A percentile compares a stretch with the other conserved stretches of the same genome.
phyloP scores from a whole-genome alignment of 2,113 vertebrate genomes.

The Pelmatolapia mariae region DNA sequence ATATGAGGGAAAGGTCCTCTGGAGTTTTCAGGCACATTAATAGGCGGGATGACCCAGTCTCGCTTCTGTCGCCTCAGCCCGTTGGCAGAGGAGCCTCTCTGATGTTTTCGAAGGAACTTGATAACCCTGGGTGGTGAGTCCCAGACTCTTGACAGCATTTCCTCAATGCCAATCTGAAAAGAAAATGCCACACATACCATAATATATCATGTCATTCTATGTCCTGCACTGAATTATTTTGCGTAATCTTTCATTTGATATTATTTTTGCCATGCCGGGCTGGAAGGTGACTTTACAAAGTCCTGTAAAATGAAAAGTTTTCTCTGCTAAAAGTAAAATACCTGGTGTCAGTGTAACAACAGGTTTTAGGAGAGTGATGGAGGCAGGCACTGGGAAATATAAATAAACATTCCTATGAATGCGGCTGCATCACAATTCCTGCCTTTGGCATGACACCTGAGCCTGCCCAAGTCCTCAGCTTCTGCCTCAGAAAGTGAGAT shows the following conservation, averaged over 20 bases:
- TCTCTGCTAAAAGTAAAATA: constrained; percentile 12
- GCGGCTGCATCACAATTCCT: neutral
- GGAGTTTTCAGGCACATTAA: constrained; percentile 97
- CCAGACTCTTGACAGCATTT: constrained; percentile 65
- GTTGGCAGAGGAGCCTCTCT: constrained; percentile 62
- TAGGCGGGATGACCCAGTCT: constrained; percentile 98
- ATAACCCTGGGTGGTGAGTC: constrained; percentile 76
- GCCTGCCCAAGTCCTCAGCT: neutral
- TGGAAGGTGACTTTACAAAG: constrained; percentile 15
- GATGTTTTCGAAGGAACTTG: constrained; percentile 75
- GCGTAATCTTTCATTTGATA: neutral
- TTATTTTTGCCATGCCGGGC: neutral
- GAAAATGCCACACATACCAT: neutral
- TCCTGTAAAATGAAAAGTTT: constrained; percentile 15
- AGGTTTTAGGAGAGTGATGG: constrained; percentile 5
- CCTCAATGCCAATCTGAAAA: constrained; percentile 66
- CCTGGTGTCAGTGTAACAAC: neutral
- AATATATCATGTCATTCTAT: neutral
- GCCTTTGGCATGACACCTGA: constrained; percentile 6
- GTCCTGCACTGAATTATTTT: neutral
- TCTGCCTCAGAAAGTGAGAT: neutral
- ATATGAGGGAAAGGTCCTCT: constrained; percentile 94
- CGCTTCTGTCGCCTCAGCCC: constrained; percentile 91
- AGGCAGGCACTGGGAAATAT: neutral
- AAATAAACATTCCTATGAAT: neutral